These are phyloP conservation scores for Ctenopoma multispine DNA, from an alignment of 2,797 vertebrate genomes.

Conservation along the genomic window DNA sequence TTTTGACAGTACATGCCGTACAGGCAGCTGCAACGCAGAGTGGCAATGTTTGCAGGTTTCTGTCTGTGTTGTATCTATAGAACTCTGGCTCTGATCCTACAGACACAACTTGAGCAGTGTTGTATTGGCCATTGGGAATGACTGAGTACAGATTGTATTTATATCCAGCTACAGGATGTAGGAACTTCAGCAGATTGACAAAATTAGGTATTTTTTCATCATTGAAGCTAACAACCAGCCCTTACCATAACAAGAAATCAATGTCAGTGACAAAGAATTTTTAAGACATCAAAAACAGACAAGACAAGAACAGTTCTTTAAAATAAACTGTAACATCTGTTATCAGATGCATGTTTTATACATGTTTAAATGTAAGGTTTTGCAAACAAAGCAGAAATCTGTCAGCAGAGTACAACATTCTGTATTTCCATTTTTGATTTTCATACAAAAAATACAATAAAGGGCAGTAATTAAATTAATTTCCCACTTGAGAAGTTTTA, in stretches of 20 bases:
- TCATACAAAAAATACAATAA: neutral
- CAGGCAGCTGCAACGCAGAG: conserved; percentile 59
- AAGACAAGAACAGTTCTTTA: too few species aligned
- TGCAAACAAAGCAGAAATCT: conserved; percentile 21
- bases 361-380: conserved; percentile 45
- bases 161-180: conserved; percentile 49
- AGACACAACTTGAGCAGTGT: conserved; percentile 61
- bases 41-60: conserved; percentile 58
- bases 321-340: conserved; percentile 32
- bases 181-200: conserved; percentile 44
- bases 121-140: conserved; percentile 49
- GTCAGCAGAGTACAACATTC: conserved; percentile 20
- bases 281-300: conserved; percentile 19
- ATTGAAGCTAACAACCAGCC: conserved; percentile 28
- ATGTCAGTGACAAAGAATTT: conserved; percentile 16
- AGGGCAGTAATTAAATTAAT: neutral
- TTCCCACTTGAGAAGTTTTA: conserved; percentile 2
- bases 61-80: conserved; percentile 60
- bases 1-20: too few species aligned
- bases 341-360: conserved; percentile 28
- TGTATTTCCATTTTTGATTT: conserved; percentile 15
- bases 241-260: conserved; percentile 19
- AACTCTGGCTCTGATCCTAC: conserved; percentile 67
- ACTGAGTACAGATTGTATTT: conserved; percentile 60
- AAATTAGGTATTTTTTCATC: conserved; percentile 59